These are phyloP conservation scores for Agapetus fuscipes DNA, from an alignment of 2,888 invertebrate species.

Conservation along the genomic window DNA sequence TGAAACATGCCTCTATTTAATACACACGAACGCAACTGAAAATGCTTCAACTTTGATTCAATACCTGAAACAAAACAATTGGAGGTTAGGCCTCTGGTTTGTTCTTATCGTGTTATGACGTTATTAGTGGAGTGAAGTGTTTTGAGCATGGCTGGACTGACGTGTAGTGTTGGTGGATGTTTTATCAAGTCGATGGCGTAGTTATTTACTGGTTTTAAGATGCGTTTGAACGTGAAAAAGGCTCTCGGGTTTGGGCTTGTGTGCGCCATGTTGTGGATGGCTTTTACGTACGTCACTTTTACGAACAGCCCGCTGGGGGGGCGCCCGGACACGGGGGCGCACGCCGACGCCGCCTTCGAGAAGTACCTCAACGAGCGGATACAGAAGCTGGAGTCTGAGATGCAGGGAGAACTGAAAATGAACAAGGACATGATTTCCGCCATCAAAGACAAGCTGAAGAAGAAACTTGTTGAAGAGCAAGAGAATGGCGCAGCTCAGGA, in stretches of 20 bases:
- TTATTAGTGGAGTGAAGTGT: no score
- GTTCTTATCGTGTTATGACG: no score
- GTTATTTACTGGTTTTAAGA: constrained; percentile 26
- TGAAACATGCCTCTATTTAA: no score
- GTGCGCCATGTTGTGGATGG: constrained; percentile 28
- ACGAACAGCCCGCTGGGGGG: constrained; percentile 13
- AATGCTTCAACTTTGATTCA: no score
- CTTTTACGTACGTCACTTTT: constrained; percentile 19
- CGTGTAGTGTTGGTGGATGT: no score
- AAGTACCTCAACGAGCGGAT: constrained; percentile 24
- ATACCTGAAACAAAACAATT: no score
- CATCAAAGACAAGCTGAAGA: constrained; percentile 31
- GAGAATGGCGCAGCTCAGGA: neutral
- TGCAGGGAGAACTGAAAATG: constrained; percentile 35
- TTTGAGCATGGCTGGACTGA: no score
- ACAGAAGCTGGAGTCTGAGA: constrained; percentile 33
- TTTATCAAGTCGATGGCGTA: no score
- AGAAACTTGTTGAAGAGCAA: constrained; percentile 24
- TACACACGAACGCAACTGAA: no score
- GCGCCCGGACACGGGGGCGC: neutral
- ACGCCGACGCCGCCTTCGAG: constrained; percentile 7
- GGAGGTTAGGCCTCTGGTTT: no score
- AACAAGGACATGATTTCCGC: constrained; percentile 36
- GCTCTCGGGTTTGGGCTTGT: constrained; percentile 26
- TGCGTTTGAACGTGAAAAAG: constrained; percentile 37